Evolutionary conservation across 1,140 invertebrate species (phyloP), one percentile per base, ranked within the genome.

Genomic region (Neodiprion lecontei): DNA sequence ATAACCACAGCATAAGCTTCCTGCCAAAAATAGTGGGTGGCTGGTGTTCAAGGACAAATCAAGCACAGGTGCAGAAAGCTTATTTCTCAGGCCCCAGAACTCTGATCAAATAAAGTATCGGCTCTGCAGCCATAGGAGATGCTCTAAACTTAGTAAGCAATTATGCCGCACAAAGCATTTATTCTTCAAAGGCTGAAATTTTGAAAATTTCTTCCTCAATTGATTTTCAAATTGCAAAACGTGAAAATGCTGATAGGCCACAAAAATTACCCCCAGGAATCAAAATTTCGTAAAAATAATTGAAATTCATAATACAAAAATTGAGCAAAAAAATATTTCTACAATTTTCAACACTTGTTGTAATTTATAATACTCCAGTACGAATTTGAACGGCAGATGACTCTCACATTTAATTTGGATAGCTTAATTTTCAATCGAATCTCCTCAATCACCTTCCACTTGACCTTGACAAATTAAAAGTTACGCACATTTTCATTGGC

Each of bases 181-280:
- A n/a, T 21, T 11, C 47, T 21, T 23, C 48, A 17, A 65, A 28
- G 17, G 67, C n/a, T 23, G 23, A 66, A 61, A 72, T 72, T 50
- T 65, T 72, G 67, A 65, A 72, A 72, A 66, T 72, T 66, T 72
- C 50, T 17, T 14, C 12, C 71, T 65, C 28, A 40, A 72, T 48
- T 72, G 21, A 75, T 72, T 48, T 69, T 66, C 71, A 72, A 23
- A 65, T 50, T 28, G 72, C 71, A 23, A 70, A 21, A 17, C 72
- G 72, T 65, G 50, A 75, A 49, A 72, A 72, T 72, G 70, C 48
- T 72, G 21, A 72, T 11, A 53, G 53, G 61, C 66, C 61, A 69
- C 50, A 66, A n/a, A 28, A 66, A 72, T 67, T 21, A 73, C 72
- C 50, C 67, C 67, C 70, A 61, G 17, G 28, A 17, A 72, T 75